Percentiles rank a stretch among this genome's conserved stretches.
Conservation (phyloP, 1,140 invertebrate genomes). For the Riptortus pedestris region DNA sequence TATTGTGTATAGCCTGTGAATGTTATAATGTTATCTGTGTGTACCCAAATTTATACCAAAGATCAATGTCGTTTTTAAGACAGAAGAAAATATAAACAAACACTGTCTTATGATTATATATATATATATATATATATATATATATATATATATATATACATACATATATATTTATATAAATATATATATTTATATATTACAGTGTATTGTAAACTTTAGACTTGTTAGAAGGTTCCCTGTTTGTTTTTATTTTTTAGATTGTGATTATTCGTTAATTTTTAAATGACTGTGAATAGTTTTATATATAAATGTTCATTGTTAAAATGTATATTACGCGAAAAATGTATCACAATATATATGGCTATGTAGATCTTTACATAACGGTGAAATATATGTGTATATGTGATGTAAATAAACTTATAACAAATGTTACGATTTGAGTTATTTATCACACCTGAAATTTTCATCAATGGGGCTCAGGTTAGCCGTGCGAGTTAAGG, state of each 20-base stretch:
- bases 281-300: slow-evolving; percentile 19
- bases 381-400: slow-evolving; percentile 4
- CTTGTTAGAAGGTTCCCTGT: background rate
- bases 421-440: slow-evolving; percentile 8
- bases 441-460: too few relatives aligned
- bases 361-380: slow-evolving; percentile 14
- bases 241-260: background rate
- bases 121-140: background rate
- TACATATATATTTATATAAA: background rate
- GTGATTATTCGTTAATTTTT: slow-evolving; percentile 1
- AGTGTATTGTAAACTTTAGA: background rate
- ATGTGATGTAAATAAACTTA: slow-evolving; percentile 8
- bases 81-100: background rate
- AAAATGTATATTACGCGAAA: slow-evolving; percentile 5
- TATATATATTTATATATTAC: background rate
- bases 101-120: background rate
- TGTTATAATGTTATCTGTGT: background rate
- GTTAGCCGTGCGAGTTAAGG: too few relatives aligned
- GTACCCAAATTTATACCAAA: background rate
- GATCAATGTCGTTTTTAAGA: background rate
- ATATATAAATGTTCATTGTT: slow-evolving; percentile 18
- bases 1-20: background rate
- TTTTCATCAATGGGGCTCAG: too few relatives aligned
- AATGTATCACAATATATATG: background rate
- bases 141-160: background rate